A percentile compares a stretch with the other conserved stretches of the same genome.
These are phyloP conservation scores for Oncopodura yosiiana DNA, from an alignment of 1,140 invertebrate species.

Conservation along the genomic window DNA sequence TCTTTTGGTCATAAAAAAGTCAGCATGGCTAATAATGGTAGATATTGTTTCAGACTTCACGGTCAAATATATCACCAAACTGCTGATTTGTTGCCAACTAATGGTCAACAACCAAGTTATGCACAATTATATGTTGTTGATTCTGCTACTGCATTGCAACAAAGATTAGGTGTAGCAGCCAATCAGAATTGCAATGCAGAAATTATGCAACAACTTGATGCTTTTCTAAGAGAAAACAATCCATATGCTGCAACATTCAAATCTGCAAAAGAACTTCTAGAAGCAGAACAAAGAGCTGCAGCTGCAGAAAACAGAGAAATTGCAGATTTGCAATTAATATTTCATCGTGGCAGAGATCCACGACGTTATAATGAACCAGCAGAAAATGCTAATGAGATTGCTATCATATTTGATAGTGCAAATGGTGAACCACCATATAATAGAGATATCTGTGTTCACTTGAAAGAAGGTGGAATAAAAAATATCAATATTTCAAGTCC, in stretches of 20 bases:
- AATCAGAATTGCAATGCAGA: conserved; percentile 10
- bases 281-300: too few relatives aligned
- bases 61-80: conserved; percentile 38
- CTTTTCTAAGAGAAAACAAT: conserved; percentile 26
- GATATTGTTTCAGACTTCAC: conserved; percentile 37
- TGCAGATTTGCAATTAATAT: too few relatives aligned
- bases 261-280: too few relatives aligned
- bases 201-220: conserved; percentile 24
- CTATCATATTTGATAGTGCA: conserved; percentile 26
- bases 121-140: conserved; percentile 35
- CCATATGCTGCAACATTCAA: conserved; percentile 23
- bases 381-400: conserved; percentile 29
- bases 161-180: not conserved
- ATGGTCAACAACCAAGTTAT: conserved; percentile 19
- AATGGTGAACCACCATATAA: conserved; percentile 24
- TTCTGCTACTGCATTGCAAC: conserved; percentile 4
- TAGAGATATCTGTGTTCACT: conserved; percentile 16
- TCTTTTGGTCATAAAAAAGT: conserved; percentile 34
- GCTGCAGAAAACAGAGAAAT: too few relatives aligned
- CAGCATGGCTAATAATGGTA: not conserved
- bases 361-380: conserved; percentile 33
- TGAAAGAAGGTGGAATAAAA: not conserved
- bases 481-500: not conserved
- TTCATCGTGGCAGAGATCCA: too few relatives aligned
- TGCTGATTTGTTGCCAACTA: conserved; percentile 10